Conservation (phyloP, 2,113 vertebrate genomes). For the Prionailurus bengalensis region DNA sequence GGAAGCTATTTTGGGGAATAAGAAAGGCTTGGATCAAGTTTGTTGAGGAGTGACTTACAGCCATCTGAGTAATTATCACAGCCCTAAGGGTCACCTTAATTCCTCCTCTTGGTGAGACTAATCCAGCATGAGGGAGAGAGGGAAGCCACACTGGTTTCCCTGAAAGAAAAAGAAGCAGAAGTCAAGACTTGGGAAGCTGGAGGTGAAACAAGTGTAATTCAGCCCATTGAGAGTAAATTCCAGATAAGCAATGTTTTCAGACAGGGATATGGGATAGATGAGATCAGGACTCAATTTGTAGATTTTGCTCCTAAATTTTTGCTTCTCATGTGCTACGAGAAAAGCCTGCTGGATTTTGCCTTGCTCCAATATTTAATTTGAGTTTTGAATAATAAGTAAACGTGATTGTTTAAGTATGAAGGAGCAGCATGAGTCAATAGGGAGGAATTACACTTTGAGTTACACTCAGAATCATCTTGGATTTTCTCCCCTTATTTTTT, state of each 20-base stretch:
- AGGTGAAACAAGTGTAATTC: not conserved
- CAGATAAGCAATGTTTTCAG: not conserved
- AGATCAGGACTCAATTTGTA: not conserved
- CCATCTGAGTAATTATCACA: not conserved
- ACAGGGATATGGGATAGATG: not conserved
- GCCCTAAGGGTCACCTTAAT: not conserved
- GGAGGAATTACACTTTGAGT: not conserved
- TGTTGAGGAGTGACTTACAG: not conserved
- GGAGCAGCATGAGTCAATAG: not conserved
- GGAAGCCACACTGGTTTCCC: not conserved
- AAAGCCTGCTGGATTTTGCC: not conserved
- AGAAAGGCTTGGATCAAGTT: not conserved
- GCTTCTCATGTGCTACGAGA: not conserved
- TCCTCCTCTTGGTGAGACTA: not conserved
- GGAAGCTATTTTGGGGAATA: not conserved
- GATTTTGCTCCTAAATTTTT: not conserved
- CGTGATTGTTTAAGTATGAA: not conserved
- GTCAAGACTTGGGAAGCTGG: not conserved
- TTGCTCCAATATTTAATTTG: not conserved
- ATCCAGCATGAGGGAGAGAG: not conserved
- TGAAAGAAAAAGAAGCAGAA: not conserved
- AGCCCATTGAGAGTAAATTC: not conserved
- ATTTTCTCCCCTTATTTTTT: not conserved
- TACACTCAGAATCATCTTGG: not conserved
- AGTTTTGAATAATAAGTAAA: not conserved